Conservation (phyloP, 2,888 invertebrate genomes). For the Hypolimnas misippus region DNA sequence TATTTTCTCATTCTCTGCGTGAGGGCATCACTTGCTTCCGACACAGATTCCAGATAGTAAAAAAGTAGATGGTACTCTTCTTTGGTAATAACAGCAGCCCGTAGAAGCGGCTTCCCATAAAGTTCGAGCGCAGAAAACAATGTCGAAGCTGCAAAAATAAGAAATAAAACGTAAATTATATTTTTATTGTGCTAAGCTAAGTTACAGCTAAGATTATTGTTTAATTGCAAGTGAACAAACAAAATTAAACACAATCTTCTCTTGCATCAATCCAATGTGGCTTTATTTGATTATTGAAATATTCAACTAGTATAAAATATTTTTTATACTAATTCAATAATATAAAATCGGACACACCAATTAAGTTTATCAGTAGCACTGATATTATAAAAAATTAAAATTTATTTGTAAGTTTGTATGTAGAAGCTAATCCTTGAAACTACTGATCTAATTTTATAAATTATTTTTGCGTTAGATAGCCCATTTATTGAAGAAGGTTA, state of each 20-base stretch:
- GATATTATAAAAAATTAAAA: no score
- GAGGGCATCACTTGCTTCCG: conserved; percentile 76
- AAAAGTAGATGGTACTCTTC: conserved; percentile 83
- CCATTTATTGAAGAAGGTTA: no score
- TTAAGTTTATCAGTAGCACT: conserved; percentile 2
- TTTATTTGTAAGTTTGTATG: no score
- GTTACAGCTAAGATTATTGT: not conserved
- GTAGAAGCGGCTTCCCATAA: conserved; percentile 85
- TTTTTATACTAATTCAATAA: no score
- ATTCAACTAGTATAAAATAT: no score
- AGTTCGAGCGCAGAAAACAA: conserved; percentile 86
- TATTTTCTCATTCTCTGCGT: conserved; percentile 80
- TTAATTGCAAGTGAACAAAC: no score
- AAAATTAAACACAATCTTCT: no score
- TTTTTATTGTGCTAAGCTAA: not conserved
- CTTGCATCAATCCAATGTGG: no score
- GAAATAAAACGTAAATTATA: not conserved
- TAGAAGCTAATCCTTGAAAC: no score
- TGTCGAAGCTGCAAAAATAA: conserved; percentile 73
- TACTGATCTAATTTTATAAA: no score
- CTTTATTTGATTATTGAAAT: no score
- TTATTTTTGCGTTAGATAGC: no score
- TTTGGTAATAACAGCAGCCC: conserved; percentile 77
- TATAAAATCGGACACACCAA: conserved; percentile 11
- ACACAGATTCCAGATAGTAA: conserved; percentile 79